Percentiles rank a stretch among this genome's conserved stretches.
Conservation (phyloP, 2,888 invertebrate genomes). For the Ochropleura plecta region DNA sequence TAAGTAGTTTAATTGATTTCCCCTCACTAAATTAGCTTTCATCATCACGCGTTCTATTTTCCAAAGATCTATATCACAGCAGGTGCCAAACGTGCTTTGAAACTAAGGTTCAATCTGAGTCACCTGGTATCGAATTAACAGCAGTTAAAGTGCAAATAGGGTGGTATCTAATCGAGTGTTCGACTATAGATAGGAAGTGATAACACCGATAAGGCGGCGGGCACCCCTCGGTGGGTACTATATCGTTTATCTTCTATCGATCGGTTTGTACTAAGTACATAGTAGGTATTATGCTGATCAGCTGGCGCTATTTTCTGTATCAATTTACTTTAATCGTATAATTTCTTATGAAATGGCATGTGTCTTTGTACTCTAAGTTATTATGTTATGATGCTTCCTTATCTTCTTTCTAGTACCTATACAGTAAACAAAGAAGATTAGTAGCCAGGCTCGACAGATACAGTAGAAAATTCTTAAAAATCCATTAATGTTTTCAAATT, state of each 20-base stretch:
- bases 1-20: background rate
- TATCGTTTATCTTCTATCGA: conserved; percentile 38
- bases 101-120: conserved; percentile 40
- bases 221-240: conserved; percentile 42
- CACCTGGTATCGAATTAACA: conserved; percentile 53
- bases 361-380: too few relatives aligned
- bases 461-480: too few relatives aligned
- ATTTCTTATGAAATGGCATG: too few relatives aligned
- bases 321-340: background rate
- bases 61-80: background rate
- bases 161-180: conserved; percentile 50
- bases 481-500: too few relatives aligned
- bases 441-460: too few relatives aligned
- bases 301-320: conserved; percentile 36
- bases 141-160: conserved; percentile 47
- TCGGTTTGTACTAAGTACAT: conserved; percentile 23
- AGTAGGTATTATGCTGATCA: conserved; percentile 32
- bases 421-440: too few relatives aligned
- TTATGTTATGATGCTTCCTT: too few relatives aligned
- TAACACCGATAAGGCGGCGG: conserved; percentile 44
- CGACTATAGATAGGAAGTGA: conserved; percentile 34
- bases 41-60: background rate
- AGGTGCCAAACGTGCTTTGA: conserved; percentile 20
- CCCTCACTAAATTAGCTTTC: too few relatives aligned
- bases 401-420: too few relatives aligned